Percentiles rank a stretch among this genome's conserved stretches.
These are phyloP conservation scores for Phaonia tiefii DNA, from an alignment of 2,888 invertebrate genomes.

Conservation along the genomic window DNA sequence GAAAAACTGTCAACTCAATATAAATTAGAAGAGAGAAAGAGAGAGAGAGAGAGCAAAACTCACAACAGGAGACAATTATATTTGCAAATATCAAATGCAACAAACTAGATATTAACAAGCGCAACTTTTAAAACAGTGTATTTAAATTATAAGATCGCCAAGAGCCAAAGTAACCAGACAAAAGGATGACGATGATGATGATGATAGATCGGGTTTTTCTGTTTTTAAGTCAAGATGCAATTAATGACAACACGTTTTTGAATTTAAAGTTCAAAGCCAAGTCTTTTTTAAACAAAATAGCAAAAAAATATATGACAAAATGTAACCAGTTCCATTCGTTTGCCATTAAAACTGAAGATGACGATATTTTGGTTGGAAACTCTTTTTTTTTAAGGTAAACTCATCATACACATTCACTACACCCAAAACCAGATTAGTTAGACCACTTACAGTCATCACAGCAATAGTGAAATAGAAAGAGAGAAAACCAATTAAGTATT, in stretches of 20 bases:
- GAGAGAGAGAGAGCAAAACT: too few species aligned
- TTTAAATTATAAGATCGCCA: too few species aligned
- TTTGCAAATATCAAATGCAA: background rate
- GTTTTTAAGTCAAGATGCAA: background rate
- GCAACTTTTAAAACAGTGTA: too few species aligned
- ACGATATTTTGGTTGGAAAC: conserved; percentile 6
- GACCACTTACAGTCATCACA: background rate
- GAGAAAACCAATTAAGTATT: background rate
- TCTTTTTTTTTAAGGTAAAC: too few species aligned
- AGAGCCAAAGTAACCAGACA: too few species aligned
- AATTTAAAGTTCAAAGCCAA: conserved; percentile 35
- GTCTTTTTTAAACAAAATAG: conserved; percentile 15
- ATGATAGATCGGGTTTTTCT: conserved; percentile 26
- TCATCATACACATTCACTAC: background rate
- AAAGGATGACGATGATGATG: conserved; percentile 9
- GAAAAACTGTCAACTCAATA: conserved; percentile 13
- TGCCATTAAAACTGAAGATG: conserved; percentile 2
- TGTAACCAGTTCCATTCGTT: conserved; percentile 28
- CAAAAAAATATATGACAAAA: conserved; percentile 22
- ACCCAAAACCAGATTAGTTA: background rate
- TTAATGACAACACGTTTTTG: background rate
- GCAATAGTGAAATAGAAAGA: background rate
- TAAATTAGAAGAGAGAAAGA: background rate
- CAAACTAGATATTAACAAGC: too few species aligned
- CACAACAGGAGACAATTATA: background rate